Percentiles rank a stretch among this genome's conserved stretches.
Evolutionary conservation across 1,140 invertebrate species (phyloP).

Genomic region (Bombus confusus): DNA sequence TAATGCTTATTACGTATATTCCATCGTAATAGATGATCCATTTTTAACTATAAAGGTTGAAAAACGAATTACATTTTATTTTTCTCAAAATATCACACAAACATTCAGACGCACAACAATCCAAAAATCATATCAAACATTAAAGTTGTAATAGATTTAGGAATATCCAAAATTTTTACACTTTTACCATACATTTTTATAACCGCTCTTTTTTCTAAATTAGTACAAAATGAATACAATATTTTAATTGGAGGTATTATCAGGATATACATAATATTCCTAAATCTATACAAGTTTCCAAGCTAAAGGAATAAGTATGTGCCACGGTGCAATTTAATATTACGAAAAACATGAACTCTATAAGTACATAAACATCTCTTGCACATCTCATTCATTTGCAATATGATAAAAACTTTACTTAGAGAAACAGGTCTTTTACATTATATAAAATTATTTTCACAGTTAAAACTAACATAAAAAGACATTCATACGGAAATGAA

Average conservation of each 20-base stretch:
- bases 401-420: constrained; percentile 14
- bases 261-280: background rate
- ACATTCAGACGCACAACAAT: constrained; percentile 19
- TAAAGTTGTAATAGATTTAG: constrained; percentile 13
- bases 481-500: constrained; percentile 41
- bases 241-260: background rate
- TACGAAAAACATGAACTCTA: constrained; percentile 22
- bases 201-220: background rate
- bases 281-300: constrained; percentile 16
- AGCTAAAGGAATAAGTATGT: background rate
- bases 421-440: background rate
- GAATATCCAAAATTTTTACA: background rate
- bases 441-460: constrained; percentile 34
- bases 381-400: background rate
- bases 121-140: background rate
- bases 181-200: background rate
- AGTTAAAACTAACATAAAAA: constrained; percentile 31
- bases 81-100: constrained; percentile 26
- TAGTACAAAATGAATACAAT: background rate
- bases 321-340: constrained; percentile 24
- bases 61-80: constrained; percentile 40
- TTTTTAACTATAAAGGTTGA: background rate
- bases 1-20: constrained; percentile 1
- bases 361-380: background rate
- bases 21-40: no score